Evolutionary conservation across 2,888 invertebrate genomes (phyloP), one percentile per base, ranked within the genome.

Genomic region (Hyppa rectilinea): DNA sequence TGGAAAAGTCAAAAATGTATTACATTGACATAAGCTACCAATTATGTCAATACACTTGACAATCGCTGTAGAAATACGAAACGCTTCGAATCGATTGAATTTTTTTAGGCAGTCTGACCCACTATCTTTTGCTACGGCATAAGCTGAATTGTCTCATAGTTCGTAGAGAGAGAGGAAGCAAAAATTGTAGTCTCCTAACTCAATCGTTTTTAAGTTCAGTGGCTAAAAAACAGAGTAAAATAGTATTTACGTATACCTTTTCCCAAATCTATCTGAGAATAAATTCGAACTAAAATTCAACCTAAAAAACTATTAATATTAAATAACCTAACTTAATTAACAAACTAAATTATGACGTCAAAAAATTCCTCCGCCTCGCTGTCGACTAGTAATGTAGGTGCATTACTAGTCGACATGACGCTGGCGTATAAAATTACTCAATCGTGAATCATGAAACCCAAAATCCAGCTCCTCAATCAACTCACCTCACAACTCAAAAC

Each of bases 401-500:
- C n/a, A n/a, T n/a, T n/a, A n/a, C n/a, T n/a, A n/a, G n/a, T n/a
- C n/a, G n/a, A n/a, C n/a, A n/a, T n/a, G n/a, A n/a, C n/a, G n/a
- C n/a, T n/a, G n/a, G n/a, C n/a, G n/a, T n/a, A n/a, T n/a, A n/a
- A n/a, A n/a, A 59, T 38, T 40, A 71, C 65, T 53, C 5, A 47
- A 66, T 2, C 26, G 12, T 49, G 29, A 64, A 50, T 71, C 29
- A 63, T 34, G 29, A 6, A 40, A 63, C 70, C 47, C 40, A 82
- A 71, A 66, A 53, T 4, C n/a, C 0, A 20, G 38, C 53, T 56
- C 29, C 31, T 55, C n/a, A 12, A 71, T 64, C n/a, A 12, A 71
- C 60, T 17, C 50, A 60, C 14, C 34, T 60, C 58, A 68, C 75
- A 58, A 75, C 74, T 70, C 64, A 71, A 71, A 67, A 70, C 65